These are phyloP conservation scores for Aphelocoma californica DNA, from an alignment of 2,797 vertebrate species.

Conservation along the genomic window DNA sequence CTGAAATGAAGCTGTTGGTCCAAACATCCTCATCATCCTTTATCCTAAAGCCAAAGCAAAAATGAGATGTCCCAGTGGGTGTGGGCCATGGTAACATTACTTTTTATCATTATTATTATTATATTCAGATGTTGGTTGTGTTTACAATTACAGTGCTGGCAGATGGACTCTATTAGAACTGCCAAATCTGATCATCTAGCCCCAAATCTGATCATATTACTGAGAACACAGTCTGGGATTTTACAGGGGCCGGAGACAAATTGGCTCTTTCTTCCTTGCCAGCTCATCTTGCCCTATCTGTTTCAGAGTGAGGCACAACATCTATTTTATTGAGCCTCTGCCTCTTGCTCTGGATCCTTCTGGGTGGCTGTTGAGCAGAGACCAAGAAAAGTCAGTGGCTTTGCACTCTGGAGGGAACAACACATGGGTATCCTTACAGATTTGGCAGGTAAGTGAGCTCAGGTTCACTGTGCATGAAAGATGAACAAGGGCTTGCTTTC, in stretches of 20 bases:
- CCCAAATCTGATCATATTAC: constrained; percentile 37
- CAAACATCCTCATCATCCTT: constrained; percentile 56
- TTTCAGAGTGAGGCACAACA: neutral
- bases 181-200: constrained; percentile 43
- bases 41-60: constrained; percentile 51
- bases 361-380: neutral
- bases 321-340: neutral
- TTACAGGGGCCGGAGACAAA: constrained; percentile 21
- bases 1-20: constrained; percentile 61
- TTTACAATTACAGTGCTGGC: constrained; percentile 55
- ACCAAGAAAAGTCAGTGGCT: neutral
- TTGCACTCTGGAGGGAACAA: neutral
- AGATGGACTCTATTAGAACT: constrained; percentile 27
- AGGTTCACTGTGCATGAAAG: neutral
- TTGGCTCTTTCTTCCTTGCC: neutral
- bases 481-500: neutral
- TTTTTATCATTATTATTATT: constrained; percentile 55
- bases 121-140: constrained; percentile 57
- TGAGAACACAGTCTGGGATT: constrained; percentile 37
- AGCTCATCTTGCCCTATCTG: neutral
- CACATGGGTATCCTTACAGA: fast-evolving
- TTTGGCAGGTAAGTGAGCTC: neutral
- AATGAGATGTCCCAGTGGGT: constrained; percentile 34
- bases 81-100: constrained; percentile 45
- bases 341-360: neutral